These are phyloP conservation scores for Phasianus colchicus DNA, from an alignment of 2,113 vertebrate genomes.

Conservation along the genomic window DNA sequence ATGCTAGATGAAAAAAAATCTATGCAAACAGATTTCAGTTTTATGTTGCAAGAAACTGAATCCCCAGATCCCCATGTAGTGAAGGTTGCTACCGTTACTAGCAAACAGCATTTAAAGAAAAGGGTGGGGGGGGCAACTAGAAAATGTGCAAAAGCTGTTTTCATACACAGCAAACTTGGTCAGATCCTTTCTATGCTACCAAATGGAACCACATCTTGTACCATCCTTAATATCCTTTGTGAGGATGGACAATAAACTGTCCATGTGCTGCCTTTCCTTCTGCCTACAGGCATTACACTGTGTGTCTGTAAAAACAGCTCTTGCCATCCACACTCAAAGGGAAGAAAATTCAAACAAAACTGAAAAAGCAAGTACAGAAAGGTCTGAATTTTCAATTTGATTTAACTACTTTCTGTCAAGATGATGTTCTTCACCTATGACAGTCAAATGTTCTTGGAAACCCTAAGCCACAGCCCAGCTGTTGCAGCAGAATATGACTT, in stretches of 20 bases:
- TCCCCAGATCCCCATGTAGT: not conserved
- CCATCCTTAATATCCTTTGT: not conserved
- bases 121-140: not conserved
- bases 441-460: not conserved
- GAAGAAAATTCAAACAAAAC: not conserved
- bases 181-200: not conserved
- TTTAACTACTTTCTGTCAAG: not conserved
- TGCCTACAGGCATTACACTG: not conserved
- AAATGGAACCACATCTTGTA: not conserved
- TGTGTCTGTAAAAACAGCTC: not conserved
- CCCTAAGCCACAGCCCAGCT: not conserved
- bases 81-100: not conserved
- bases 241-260: not conserved
- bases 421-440: not conserved
- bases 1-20: fast-evolving
- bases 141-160: not conserved
- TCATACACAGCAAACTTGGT: not conserved
- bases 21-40: not conserved
- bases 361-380: not conserved
- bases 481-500: not conserved
- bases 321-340: fast-evolving
- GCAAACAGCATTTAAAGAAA: not conserved
- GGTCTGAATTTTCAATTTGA: not conserved
- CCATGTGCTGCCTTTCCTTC: not conserved
- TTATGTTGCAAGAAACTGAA: not conserved